Conservation (phyloP, 2,113 vertebrate species). For the Chauna torquata region DNA sequence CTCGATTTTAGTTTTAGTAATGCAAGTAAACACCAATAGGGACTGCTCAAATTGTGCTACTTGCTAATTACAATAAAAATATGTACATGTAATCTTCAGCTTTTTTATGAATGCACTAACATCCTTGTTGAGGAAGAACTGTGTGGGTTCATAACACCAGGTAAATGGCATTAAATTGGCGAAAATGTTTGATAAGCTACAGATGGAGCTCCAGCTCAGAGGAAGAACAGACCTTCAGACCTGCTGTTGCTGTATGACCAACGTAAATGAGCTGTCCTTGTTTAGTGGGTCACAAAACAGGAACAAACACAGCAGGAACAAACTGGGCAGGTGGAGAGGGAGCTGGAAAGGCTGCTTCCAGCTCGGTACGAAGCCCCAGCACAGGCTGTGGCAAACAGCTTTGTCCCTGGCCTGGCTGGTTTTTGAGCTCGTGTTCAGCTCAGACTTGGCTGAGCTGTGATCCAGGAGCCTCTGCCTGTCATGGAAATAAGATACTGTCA, state of each 20-base stretch:
- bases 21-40: neutral
- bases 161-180: neutral
- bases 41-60: neutral
- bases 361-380: neutral
- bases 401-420: neutral
- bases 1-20: neutral
- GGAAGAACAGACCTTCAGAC: neutral
- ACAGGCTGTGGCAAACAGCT: neutral
- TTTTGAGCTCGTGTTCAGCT: neutral
- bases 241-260: neutral
- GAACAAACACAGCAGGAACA: neutral
- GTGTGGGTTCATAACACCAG: neutral
- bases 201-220: neutral
- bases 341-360: rapidly evolving
- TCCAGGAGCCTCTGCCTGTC: neutral
- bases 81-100: neutral
- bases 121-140: neutral
- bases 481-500: neutral
- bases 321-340: neutral
- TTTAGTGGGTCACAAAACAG: neutral
- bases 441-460: neutral
- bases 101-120: neutral
- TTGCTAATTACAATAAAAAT: neutral
- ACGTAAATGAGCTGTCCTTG: neutral
- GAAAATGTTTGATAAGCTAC: neutral